Base-by-base conservation (phyloP, 2,113 vertebrate species). In the Oreochromis tanganicae region DNA sequence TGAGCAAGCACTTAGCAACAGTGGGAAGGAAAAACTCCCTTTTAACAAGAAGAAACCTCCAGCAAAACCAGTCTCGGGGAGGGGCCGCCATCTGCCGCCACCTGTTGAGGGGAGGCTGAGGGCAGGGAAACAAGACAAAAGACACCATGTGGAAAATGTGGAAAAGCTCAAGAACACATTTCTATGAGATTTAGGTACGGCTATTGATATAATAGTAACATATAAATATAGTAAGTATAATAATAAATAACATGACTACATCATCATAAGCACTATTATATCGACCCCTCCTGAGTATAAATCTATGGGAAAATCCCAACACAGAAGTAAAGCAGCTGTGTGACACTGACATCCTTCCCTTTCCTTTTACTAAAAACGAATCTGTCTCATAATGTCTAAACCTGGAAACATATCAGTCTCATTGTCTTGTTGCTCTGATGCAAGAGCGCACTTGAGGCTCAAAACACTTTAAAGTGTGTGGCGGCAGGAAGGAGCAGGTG, bases 241-340 rank as follows among this genome's bases (percentile, higher is more conserved):
- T 73, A 73, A 24, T 0, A 17, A 46, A 66, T 66, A 19, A 38
- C 6, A 68, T 68, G 0, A 68, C n/a, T 24, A 68, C 63, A 41
- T 41, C 3, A 0, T 41, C 34, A 24, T 24, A 24, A 68, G n/a
- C n/a, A 41, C 4, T 24, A 14, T 71, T 0, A 71, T 41, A 71
- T 71, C 7, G 1, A 66, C 61, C 3, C 19, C 1, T 13, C 19
- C 19, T 66, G 61, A 66, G 0, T 66, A 66, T 66, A 66, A 66
- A 21, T 66, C 9, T 17, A 29, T 29, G 41, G 68, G 21, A 73
- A 17, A 73, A 46, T 73, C 7, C 13, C 21, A 27, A 17, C 14
- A 73, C 68, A 73, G 9, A 24, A 73, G 27, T 17, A 73, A 73
- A 24, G 36, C 66, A 73, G 38, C 38, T 73, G 38, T 73, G 21